These are phyloP conservation scores for Fabriciana adippe DNA, from an alignment of 2,888 invertebrate genomes.

Conservation along the genomic window DNA sequence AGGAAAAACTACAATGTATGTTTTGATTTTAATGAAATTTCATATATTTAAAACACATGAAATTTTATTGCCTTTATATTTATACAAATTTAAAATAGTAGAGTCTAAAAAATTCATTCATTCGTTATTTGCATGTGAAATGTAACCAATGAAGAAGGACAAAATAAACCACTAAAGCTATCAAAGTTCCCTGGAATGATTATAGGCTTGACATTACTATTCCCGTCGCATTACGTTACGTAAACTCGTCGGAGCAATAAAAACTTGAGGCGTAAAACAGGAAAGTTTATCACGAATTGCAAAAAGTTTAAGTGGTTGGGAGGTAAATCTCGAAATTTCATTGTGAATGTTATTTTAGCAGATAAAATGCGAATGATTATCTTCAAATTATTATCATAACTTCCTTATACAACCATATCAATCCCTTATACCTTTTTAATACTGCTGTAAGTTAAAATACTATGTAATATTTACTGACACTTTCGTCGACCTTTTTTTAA, in stretches of 20 bases:
- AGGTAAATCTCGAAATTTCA: constrained; percentile 46
- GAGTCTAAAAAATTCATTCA: background rate
- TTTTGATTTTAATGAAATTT: too few relatives aligned
- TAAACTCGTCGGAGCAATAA: constrained; percentile 43
- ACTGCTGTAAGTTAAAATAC: too few relatives aligned
- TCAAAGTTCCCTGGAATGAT: constrained; percentile 37
- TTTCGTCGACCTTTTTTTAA: too few relatives aligned
- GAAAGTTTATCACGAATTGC: constrained; percentile 47
- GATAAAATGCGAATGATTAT: constrained; percentile 26
- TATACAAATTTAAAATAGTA: background rate
- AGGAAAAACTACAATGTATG: too few relatives aligned
- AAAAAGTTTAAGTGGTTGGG: constrained; percentile 47
- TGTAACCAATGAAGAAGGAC: constrained; percentile 22
- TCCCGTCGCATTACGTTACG: constrained; percentile 43
- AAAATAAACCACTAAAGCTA: constrained; percentile 37
- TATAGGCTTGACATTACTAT: constrained; percentile 40
- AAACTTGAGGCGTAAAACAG: constrained; percentile 49
- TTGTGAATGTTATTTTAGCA: constrained; percentile 38
- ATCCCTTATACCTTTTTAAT: background rate
- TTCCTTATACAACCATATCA: constrained; percentile 3
- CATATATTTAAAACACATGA: too few relatives aligned
- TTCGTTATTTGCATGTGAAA: constrained; percentile 8
- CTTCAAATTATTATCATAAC: constrained; percentile 13
- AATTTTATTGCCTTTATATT: background rate
- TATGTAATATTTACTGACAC: too few relatives aligned